Conservation (phyloP, 2,888 invertebrate species). For the Brachypterus glaber region DNA sequence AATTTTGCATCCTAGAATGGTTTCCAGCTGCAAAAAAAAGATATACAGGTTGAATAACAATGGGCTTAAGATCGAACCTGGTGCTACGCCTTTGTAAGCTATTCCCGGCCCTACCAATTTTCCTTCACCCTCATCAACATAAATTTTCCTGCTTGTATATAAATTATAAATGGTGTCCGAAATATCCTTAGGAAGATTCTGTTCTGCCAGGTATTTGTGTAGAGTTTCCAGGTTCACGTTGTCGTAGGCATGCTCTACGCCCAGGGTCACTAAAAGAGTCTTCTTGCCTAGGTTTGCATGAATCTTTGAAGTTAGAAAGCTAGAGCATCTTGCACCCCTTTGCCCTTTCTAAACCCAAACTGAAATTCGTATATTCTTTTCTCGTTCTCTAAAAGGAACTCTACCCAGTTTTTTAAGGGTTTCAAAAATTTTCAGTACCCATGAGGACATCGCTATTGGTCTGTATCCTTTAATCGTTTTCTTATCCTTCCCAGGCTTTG, state of each 20-base stretch:
- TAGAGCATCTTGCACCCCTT: neutral
- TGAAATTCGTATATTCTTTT: conserved; percentile 2
- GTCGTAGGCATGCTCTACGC: conserved; percentile 10
- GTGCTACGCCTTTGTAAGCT: conserved; percentile 1
- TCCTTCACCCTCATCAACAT: neutral
- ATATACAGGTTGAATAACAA: conserved; percentile 11
- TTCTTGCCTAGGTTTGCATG: too few relatives aligned
- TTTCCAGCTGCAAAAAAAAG: neutral
- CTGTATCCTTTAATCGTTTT: conserved; percentile 3
- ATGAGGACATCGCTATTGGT: conserved; percentile 8
- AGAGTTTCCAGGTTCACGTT: conserved; percentile 6
- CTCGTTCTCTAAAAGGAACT: conserved; percentile 5
- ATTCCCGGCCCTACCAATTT: neutral
- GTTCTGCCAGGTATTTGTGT: conserved; percentile 2
- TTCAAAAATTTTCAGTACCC: conserved; percentile 8
- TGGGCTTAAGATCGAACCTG: conserved; percentile 10
- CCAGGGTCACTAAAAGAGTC: conserved; percentile 4
- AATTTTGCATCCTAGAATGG: conserved; percentile 2
- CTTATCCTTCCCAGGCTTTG: conserved; percentile 7
- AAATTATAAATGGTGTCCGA: neutral
- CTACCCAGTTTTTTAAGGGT: conserved; percentile 6
- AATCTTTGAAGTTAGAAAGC: neutral
- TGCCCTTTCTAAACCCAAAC: conserved; percentile 8
- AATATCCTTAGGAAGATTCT: neutral
- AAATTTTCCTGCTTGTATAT: neutral